Evolutionary conservation across 2,797 vertebrate genomes (phyloP).

Genomic region (Clamator glandarius): DNA sequence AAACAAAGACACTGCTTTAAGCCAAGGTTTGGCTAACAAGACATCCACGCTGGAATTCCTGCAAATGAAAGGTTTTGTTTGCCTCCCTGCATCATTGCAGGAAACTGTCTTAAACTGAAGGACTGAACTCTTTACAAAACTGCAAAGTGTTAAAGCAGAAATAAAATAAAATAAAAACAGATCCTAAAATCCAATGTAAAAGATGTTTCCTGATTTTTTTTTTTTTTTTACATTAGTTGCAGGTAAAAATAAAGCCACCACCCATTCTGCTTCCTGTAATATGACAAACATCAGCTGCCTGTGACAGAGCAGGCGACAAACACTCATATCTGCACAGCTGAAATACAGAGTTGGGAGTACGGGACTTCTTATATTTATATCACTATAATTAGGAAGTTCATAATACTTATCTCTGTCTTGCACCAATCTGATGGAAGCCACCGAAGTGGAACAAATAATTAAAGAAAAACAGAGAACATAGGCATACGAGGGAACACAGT

Average conservation of each 20-base stretch:
- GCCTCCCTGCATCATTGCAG: background rate
- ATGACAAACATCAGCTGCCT: background rate
- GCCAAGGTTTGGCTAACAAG: background rate
- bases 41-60: background rate
- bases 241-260: background rate
- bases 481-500: slow-evolving; percentile 23
- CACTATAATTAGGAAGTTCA: slow-evolving; percentile 39
- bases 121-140: background rate
- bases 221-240: background rate
- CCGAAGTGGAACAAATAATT: slow-evolving; percentile 66
- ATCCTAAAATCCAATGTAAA: background rate
- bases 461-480: slow-evolving; percentile 61
- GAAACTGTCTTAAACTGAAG: background rate
- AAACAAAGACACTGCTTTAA: slow-evolving; percentile 15
- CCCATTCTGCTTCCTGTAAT: background rate
- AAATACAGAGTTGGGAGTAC: background rate
- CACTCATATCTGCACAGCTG: background rate
- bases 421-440: slow-evolving; percentile 32
- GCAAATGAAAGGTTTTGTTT: background rate
- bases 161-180: background rate
- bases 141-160: background rate
- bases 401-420: slow-evolving; percentile 21
- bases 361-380: slow-evolving; percentile 17
- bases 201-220: background rate
- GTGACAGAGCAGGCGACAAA: background rate